Evolutionary conservation across 2,888 invertebrate species (phyloP).

Genomic region (Napeogenes sylphis): DNA sequence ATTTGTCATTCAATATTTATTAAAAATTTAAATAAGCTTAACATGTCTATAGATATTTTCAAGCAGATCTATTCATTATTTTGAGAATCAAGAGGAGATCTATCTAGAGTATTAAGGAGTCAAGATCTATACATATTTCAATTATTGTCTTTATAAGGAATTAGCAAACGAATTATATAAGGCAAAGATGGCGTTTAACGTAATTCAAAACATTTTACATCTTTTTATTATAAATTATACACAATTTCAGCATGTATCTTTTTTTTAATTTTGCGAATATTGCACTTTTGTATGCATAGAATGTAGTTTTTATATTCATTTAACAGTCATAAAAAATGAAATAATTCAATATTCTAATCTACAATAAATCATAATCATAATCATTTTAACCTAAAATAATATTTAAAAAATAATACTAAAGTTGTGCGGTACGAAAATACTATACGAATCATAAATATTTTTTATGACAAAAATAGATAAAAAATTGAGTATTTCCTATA

Average conservation of each 20-base stretch:
- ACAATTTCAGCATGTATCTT: too few relatives aligned
- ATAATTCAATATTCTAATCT: too few relatives aligned
- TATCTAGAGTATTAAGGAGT: constrained; percentile 12
- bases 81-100: not conserved
- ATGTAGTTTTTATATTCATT: too few relatives aligned
- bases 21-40: too few relatives aligned
- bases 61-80: too few relatives aligned
- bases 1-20: too few relatives aligned
- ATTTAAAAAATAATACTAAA: constrained; percentile 2
- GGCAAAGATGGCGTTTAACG: constrained; percentile 24
- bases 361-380: too few relatives aligned
- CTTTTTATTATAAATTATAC: not conserved
- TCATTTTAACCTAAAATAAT: not conserved
- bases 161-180: constrained; percentile 26
- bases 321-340: too few relatives aligned
- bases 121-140: constrained; percentile 12
- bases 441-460: constrained; percentile 6
- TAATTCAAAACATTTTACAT: not conserved
- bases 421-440: constrained; percentile 1
- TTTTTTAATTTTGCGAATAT: too few relatives aligned
- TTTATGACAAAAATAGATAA: constrained; percentile 13
- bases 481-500: constrained; percentile 40
- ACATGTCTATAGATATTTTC: too few relatives aligned
- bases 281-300: too few relatives aligned
- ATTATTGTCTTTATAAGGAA: constrained; percentile 27